These are phyloP conservation scores for Edolisoma coerulescens DNA, from an alignment of 2,113 vertebrate species.

Conservation along the genomic window DNA sequence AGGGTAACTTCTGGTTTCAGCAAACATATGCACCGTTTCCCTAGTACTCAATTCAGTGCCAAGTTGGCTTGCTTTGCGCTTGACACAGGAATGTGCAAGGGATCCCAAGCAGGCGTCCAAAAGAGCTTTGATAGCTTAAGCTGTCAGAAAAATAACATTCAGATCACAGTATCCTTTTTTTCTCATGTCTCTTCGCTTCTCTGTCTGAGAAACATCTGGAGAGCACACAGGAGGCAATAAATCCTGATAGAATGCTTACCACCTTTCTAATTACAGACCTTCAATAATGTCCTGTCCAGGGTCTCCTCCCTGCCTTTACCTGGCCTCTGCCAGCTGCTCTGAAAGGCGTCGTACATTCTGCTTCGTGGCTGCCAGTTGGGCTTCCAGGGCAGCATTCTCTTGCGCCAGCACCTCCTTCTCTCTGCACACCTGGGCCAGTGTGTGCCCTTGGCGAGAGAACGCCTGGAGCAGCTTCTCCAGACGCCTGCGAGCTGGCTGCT, in stretches of 20 bases:
- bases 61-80: background rate
- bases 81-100: background rate
- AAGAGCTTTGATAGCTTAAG: background rate
- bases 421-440: constrained; percentile 20
- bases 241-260: background rate
- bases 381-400: background rate
- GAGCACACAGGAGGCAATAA: background rate
- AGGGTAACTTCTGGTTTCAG: background rate
- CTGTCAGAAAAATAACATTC: background rate
- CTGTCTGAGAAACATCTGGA: background rate
- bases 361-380: constrained; percentile 56
- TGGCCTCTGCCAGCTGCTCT: constrained; percentile 74
- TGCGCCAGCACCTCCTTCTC: constrained; percentile 65
- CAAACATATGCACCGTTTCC: background rate
- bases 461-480: constrained; percentile 67
- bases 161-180: background rate
- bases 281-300: background rate
- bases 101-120: too few species aligned
- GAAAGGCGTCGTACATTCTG: constrained; percentile 60
- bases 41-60: background rate
- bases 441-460: constrained; percentile 31
- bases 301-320: constrained; percentile 59
- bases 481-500: constrained; percentile 20
- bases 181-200: background rate
- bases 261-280: background rate